phyloP scores from a whole-genome alignment of 1,140 invertebrate species.

The Diorhabda sublineata region DNA sequence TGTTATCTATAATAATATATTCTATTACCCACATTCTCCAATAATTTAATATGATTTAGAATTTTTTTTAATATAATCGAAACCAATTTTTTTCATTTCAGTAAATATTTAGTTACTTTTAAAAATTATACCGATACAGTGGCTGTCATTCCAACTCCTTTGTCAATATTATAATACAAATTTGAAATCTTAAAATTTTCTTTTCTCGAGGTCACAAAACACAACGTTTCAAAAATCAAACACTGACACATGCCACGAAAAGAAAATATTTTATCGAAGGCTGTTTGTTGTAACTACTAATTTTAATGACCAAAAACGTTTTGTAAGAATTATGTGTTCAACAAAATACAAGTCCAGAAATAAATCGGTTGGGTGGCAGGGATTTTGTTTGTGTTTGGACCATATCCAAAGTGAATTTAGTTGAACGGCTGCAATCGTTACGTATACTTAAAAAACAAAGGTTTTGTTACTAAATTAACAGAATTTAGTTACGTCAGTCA shows the following conservation, averaged over 20 bases:
- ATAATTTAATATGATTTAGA: too few relatives aligned
- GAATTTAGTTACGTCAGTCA: too few relatives aligned
- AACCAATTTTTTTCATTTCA: too few relatives aligned
- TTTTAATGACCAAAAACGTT: slow-evolving; percentile 20
- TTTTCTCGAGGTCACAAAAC: slow-evolving; percentile 1
- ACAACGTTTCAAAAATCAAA: slow-evolving; percentile 10
- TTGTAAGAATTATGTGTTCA: slow-evolving; percentile 21
- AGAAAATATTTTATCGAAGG: slow-evolving; percentile 14
- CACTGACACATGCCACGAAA: slow-evolving; percentile 17
- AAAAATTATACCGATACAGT: too few relatives aligned
- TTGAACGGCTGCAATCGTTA: background rate
- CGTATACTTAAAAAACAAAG: background rate
- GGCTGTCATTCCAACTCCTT: background rate
- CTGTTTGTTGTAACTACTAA: slow-evolving; percentile 11
- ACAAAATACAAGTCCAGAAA: slow-evolving; percentile 41
- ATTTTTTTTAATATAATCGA: too few relatives aligned
- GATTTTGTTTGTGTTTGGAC: slow-evolving; percentile 40
- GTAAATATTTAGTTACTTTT: too few relatives aligned
- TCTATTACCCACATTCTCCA: too few relatives aligned
- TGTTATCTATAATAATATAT: too few relatives aligned
- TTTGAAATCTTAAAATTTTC: slow-evolving; percentile 5
- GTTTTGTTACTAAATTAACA: too few relatives aligned
- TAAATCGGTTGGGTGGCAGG: slow-evolving; percentile 34
- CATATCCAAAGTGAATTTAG: slow-evolving; percentile 30
- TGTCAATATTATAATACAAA: background rate